Percentiles rank a stretch among this genome's conserved stretches.
These are phyloP conservation scores for Microcebus ravelobensis DNA, from an alignment of 2,113 vertebrate species.

Conservation along the genomic window DNA sequence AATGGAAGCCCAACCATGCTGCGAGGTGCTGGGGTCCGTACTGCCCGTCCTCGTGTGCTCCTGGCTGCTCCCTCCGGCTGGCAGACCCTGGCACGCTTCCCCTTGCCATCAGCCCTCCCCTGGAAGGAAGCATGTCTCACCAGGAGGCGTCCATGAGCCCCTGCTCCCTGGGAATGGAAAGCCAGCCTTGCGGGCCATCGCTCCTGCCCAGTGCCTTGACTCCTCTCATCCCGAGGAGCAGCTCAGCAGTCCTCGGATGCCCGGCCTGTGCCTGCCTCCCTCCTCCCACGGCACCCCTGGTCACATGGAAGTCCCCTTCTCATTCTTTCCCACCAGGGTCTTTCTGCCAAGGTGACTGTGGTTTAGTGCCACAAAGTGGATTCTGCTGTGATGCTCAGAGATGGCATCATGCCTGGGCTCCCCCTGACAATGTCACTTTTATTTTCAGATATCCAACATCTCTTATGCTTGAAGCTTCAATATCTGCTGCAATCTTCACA, in stretches of 20 bases:
- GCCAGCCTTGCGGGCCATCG: background rate
- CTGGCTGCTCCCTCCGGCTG: background rate
- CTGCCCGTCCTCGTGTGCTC: fast-evolving
- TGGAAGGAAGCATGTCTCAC: background rate
- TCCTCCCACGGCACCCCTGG: fast-evolving
- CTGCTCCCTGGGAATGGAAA: background rate
- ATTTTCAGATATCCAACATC: constrained; percentile 26
- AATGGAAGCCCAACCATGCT: background rate
- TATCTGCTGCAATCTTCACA: constrained; percentile 57
- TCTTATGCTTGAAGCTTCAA: background rate
- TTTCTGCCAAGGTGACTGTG: background rate
- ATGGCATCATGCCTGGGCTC: background rate
- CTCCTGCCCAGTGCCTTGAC: background rate
- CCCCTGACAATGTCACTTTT: background rate
- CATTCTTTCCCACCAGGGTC: background rate
- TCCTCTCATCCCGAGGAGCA: background rate
- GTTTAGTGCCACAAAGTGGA: background rate
- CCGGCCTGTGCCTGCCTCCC: fast-evolving
- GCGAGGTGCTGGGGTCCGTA: background rate
- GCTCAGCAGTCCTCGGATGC: fast-evolving
- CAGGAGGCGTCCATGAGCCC: background rate
- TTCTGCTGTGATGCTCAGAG: background rate
- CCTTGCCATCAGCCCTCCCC: background rate
- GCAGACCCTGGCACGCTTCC: fast-evolving
- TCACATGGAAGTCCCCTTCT: background rate